A percentile compares a stretch with the other conserved stretches of the same genome.
Evolutionary conservation across 2,888 invertebrate genomes (phyloP).

Genomic region (Shargacucullia verbasci): DNA sequence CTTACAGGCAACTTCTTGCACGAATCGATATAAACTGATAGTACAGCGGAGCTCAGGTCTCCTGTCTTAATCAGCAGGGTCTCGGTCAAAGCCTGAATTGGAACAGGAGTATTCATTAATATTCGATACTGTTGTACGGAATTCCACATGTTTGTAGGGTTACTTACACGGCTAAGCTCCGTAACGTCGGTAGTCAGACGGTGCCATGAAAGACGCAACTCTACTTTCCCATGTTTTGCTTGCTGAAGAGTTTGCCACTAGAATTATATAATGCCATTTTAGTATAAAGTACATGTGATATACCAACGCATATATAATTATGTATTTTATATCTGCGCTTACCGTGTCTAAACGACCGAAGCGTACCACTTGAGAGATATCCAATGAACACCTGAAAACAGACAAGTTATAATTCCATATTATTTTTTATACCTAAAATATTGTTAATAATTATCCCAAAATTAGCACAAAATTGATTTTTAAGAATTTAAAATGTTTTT

Average conservation of each 20-base stretch:
- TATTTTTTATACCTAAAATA: too few species aligned
- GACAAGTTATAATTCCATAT: slow-evolving; percentile 18
- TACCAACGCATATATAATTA: background rate
- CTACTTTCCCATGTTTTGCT: slow-evolving; percentile 98
- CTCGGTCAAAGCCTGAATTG: slow-evolving; percentile 91
- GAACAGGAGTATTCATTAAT: background rate
- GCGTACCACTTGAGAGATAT: slow-evolving; percentile 84
- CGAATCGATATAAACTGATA: slow-evolving; percentile 97
- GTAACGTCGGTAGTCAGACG: slow-evolving; percentile 91
- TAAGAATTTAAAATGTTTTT: slow-evolving; percentile 1
- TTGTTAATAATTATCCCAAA: too few species aligned
- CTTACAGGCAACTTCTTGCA: slow-evolving; percentile 97
- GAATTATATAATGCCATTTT: slow-evolving; percentile 32
- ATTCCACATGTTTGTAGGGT: background rate
- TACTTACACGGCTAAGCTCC: slow-evolving; percentile 93
- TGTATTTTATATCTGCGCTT: slow-evolving; percentile 48
- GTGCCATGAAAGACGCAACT: slow-evolving; percentile 97
- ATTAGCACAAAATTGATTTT: slow-evolving; percentile 38
- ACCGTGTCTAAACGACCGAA: slow-evolving; percentile 83
- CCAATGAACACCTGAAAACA: slow-evolving; percentile 79
- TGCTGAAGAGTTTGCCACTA: slow-evolving; percentile 98
- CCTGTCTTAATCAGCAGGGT: slow-evolving; percentile 93
- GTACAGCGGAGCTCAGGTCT: slow-evolving; percentile 92
- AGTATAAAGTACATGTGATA: background rate
- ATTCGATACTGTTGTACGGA: too few species aligned